Conservation (phyloP, 2,113 vertebrate genomes). For the Oenanthe oenanthe region DNA sequence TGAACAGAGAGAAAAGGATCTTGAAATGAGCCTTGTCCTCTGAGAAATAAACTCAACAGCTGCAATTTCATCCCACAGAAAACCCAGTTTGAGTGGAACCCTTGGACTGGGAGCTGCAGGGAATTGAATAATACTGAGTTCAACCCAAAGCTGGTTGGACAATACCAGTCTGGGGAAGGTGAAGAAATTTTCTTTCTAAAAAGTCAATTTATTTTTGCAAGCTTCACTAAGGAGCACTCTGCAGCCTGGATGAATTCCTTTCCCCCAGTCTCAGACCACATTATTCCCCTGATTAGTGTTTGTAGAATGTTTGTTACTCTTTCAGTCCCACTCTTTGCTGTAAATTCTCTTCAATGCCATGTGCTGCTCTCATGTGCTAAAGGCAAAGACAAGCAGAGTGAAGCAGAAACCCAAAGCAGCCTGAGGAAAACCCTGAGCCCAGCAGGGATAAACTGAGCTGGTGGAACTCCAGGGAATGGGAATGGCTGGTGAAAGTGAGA, state of each 20-base stretch:
- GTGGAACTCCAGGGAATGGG: neutral
- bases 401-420: neutral
- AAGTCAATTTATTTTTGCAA: neutral
- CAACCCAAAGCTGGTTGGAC: neutral
- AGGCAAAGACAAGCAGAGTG: neutral
- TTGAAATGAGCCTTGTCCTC: conserved; percentile 31
- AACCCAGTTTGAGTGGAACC: neutral
- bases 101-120: neutral
- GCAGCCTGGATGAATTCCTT: neutral
- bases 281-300: neutral
- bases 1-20: neutral
- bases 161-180: neutral
- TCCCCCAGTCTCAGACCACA: neutral
- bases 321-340: neutral
- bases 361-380: neutral
- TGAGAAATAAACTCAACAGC: conserved; percentile 61
- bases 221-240: neutral
- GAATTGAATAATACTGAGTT: neutral
- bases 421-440: neutral
- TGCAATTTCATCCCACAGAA: conserved; percentile 30
- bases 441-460: neutral
- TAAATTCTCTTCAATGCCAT: neutral
- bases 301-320: neutral
- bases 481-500: neutral
- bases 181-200: neutral